Base-by-base conservation (phyloP, 2,797 vertebrate species). In the Florisuga fusca region DNA sequence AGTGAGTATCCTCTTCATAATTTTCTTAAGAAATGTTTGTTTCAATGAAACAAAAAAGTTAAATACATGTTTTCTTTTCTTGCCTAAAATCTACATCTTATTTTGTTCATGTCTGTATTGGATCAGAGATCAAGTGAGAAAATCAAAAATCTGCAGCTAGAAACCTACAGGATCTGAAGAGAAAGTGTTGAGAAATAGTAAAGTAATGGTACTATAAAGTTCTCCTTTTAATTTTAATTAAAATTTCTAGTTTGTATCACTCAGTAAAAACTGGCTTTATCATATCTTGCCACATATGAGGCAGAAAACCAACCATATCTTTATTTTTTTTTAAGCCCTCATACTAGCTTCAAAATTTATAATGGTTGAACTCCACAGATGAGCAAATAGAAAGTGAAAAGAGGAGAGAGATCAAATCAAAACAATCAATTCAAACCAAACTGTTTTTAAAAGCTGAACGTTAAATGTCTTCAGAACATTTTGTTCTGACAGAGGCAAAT, bases 301-400 rank as follows among this genome's bases (percentile, higher is more conserved):
- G 25, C 33, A 71, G 11, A 71, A 84, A 94, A 16, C 29, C 34
- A 69, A 33, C 31, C 41, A 5, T 77, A 91, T 54, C 89, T 93
- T 62, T 26, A 63, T 73, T 91, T 88, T 73, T 91, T 88, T 77
- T 92, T 71, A 77, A 87, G 72, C 20, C 34, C 16, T 85, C 41
- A 25, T 13, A 81, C 23, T n/a, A 71, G 45, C 29, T 69, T 74
- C 69, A 50, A 45, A 73, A 83, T 53, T 74, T 41, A 38, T 58
- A 92, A 69, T 64, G 31, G 53, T 67, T 86, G 69, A 94, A 92
- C 45, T 76, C 41, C 59, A 71, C 48, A 76, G 73, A 84, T 63
- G 58, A 95, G 66, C 83, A 96, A 84, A 90, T 10, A 72, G 66
- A 77, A 94, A 89, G 51, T 59, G 79, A 93, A 87, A 95, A 93